Evolutionary conservation across 2,797 vertebrate genomes (phyloP), one percentile per base, ranked within the genome.

Genomic region (Anguilla marmorata): DNA sequence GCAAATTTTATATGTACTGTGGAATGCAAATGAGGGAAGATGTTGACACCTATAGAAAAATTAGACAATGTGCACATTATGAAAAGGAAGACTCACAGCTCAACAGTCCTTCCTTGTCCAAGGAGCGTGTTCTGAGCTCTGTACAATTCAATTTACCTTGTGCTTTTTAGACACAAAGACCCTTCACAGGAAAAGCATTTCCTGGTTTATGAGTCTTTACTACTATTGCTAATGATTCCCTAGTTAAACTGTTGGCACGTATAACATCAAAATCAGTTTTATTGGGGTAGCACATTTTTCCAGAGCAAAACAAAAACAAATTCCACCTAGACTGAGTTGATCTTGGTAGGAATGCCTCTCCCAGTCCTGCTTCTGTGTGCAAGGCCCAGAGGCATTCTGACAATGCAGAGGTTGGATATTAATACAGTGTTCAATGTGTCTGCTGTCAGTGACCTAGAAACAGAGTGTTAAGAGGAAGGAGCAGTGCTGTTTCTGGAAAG

Each of bases 361-460:
- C 58, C 82, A 37, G 41, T 52, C 14, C 30, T 84, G 14, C 56
- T 87, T 63, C 84, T 27, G 27, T 74, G 74, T 84, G 86, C 88
- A 87, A 87, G 85, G 58, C 69, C 16, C 45, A 41, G 45, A 85
- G 80, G 74, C 84, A 86, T 87, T 83, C 41, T n/a, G 84, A 79
- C 79, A 48, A 88, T 50, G n/a, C 66, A 52, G 85, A 58, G 76
- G 27, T 37, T n/a, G 76, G 69, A 85, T 48, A 84, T 86, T 84
- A 88, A 88, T 90, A 84, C 89, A 86, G 80, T 79, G 88, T 89
- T 90, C 88, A 89, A 52, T 74, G 54, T 8, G 50, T 30, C 84
- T 74, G 30, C 30, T 80, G 84, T 60, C 33, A 48, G 56, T 58
- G 74, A 84, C 79, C 79, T 50, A 50, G 79, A 48, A 48, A 1